These are phyloP conservation scores for Lacanobia wlatinum DNA, from an alignment of 2,888 invertebrate genomes.

Conservation along the genomic window DNA sequence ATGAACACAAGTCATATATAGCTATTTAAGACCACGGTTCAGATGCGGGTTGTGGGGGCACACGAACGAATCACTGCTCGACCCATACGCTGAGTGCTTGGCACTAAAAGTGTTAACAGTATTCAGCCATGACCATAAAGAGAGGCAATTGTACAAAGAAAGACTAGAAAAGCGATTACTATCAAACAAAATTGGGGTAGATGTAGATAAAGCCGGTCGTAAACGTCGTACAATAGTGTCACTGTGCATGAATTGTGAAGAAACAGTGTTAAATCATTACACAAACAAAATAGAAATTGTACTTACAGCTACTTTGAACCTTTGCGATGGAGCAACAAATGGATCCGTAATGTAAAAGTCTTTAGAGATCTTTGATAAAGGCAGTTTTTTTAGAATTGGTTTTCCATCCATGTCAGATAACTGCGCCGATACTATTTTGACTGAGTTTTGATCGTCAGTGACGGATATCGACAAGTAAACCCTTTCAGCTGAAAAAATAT, in stretches of 20 bases:
- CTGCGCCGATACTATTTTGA: conserved; percentile 45
- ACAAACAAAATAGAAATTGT: conserved; percentile 9
- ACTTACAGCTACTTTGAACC: conserved; percentile 64
- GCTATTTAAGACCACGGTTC: too few species aligned
- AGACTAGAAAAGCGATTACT: neutral
- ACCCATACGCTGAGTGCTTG: too few species aligned
- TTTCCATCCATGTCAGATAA: conserved; percentile 51
- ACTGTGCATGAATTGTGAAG: neutral
- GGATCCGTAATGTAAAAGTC: conserved; percentile 57
- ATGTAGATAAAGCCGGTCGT: neutral
- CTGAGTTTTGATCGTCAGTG: conserved; percentile 45
- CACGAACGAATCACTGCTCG: too few species aligned
- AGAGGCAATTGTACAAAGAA: neutral
- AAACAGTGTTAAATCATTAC: neutral
- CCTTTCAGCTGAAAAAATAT: conserved; percentile 48
- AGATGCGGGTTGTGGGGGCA: too few species aligned
- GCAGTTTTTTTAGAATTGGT: neutral
- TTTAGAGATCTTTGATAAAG: conserved; percentile 28
- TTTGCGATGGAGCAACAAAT: conserved; percentile 56
- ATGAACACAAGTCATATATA: too few species aligned
- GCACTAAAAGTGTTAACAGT: too few species aligned
- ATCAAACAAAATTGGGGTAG: neutral
- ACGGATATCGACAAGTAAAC: conserved; percentile 55
- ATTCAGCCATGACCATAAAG: neutral
- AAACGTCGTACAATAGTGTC: neutral